A percentile compares a stretch with the other conserved stretches of the same genome.
These are phyloP conservation scores for Pseudochirops cupreus DNA, from an alignment of 2,797 vertebrate species.

Conservation along the genomic window DNA sequence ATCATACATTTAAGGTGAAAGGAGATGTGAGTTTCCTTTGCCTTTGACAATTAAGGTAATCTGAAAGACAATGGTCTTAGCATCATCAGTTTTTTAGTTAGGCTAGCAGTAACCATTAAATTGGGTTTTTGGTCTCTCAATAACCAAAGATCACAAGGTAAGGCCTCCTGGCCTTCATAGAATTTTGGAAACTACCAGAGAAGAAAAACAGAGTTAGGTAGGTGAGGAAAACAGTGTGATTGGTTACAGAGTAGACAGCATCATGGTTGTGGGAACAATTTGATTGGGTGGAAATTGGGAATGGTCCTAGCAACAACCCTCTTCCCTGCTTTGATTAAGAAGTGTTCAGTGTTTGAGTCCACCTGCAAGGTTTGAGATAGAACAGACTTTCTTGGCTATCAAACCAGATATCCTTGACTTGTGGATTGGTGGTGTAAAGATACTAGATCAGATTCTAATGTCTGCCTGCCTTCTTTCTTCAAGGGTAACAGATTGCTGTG, in stretches of 20 bases:
- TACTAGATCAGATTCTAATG: too few species aligned
- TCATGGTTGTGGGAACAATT: too few species aligned
- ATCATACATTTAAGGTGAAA: not conserved
- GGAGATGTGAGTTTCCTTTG: not conserved
- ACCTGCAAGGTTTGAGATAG: not conserved
- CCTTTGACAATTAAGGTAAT: not conserved
- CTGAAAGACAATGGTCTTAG: not conserved
- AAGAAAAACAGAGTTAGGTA: not conserved
- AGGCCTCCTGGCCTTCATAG: not conserved
- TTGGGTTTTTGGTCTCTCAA: not conserved
- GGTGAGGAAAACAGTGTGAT: not conserved
- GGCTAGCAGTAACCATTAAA: not conserved
- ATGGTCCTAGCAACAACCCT: not conserved
- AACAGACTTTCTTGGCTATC: not conserved
- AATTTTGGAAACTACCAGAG: not conserved
- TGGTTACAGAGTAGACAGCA: too few species aligned
- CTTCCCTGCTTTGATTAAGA: not conserved
- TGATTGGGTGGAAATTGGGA: not conserved
- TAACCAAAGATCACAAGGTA: not conserved
- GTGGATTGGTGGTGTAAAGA: not conserved
- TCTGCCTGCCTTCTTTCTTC: not conserved
- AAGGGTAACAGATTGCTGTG: not conserved
- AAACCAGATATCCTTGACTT: not conserved
- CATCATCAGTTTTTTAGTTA: not conserved
- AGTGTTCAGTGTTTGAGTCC: not conserved